These are phyloP conservation scores for Oreocharis arfaki DNA, from an alignment of 2,113 vertebrate genomes.

Conservation along the genomic window DNA sequence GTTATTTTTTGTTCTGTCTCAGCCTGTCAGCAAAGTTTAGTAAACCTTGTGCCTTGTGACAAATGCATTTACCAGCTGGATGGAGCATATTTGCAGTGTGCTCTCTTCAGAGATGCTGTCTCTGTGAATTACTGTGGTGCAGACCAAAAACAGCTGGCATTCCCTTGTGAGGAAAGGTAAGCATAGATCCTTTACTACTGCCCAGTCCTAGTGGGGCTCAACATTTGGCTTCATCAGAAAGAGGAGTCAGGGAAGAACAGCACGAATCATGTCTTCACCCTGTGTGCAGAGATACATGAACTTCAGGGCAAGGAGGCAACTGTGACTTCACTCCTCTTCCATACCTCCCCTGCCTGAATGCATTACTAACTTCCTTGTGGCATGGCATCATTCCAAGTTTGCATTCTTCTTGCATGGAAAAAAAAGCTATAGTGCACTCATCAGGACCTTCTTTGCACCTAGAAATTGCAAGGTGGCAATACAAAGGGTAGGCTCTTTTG, in stretches of 20 bases:
- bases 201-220: background rate
- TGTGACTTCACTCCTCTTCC: background rate
- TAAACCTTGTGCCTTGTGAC: background rate
- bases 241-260: background rate
- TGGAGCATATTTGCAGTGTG: background rate
- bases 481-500: background rate
- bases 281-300: background rate
- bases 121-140: background rate
- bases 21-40: background rate
- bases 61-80: background rate
- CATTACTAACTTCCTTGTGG: background rate
- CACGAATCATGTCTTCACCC: background rate
- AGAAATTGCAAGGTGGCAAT: background rate
- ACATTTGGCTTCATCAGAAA: background rate
- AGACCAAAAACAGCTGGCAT: background rate
- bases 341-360: background rate
- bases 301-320: background rate
- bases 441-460: background rate
- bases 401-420: background rate
- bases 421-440: background rate
- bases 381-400: background rate
- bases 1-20: background rate
- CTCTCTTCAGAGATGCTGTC: background rate
- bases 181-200: background rate
- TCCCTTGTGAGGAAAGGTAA: background rate